These are phyloP conservation scores for Cephus sareptanus DNA, from an alignment of 2,888 invertebrate genomes.

Conservation along the genomic window DNA sequence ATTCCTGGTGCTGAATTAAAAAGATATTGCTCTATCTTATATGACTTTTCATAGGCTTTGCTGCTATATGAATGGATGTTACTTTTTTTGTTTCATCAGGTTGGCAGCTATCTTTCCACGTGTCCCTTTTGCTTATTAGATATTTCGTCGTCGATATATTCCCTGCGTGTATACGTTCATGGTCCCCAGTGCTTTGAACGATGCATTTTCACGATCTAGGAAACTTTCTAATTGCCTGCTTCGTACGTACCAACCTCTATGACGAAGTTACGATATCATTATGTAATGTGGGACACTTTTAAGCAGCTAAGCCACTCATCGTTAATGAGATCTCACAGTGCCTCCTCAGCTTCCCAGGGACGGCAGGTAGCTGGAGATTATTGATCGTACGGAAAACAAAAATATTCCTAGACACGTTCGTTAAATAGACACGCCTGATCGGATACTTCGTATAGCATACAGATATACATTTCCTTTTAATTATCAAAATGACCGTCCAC, in stretches of 20 bases:
- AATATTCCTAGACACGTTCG: conserved; percentile 32
- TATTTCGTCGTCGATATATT: not conserved
- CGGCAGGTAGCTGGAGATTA: not conserved
- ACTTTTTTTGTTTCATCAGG: too few relatives aligned
- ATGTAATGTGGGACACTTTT: conserved; percentile 39
- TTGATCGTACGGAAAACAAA: not conserved
- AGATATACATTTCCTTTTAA: not conserved
- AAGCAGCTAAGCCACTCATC: conserved; percentile 34
- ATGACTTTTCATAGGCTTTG: too few relatives aligned
- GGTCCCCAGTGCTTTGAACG: not conserved
- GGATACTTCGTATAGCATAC: conserved; percentile 11
- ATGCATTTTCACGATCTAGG: not conserved
- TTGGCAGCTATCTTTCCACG: too few relatives aligned
- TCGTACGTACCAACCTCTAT: not conserved
- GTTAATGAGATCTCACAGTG: conserved; percentile 43
- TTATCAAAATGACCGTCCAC: not conserved
- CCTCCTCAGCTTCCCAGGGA: not conserved
- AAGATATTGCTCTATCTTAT: too few relatives aligned
- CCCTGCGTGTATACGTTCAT: not conserved
- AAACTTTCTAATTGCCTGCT: not conserved
- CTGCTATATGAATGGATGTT: too few relatives aligned
- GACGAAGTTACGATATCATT: conserved; percentile 25
- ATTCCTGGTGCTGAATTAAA: too few relatives aligned
- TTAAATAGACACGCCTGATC: conserved; percentile 46
- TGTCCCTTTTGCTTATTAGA: not conserved